phyloP scores from a whole-genome alignment of 2,113 vertebrate genomes.

The Donacobius atricapilla region DNA sequence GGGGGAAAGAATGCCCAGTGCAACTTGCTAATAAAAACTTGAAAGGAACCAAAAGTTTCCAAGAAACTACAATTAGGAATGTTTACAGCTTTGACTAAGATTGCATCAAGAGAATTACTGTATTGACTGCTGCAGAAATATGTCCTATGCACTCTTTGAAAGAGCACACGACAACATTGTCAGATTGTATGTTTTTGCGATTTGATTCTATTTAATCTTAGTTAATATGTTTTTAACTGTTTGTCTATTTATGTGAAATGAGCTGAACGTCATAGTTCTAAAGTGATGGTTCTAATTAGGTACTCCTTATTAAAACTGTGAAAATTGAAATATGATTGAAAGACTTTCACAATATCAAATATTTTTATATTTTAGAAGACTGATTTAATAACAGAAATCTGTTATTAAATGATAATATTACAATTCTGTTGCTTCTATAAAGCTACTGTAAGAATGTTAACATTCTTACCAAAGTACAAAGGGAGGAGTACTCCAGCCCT shows the following conservation, averaged over 20 bases:
- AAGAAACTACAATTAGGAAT: slow-evolving; percentile 45
- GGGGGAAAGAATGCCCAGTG: background rate
- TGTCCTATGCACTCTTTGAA: slow-evolving; percentile 70
- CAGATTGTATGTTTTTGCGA: slow-evolving; percentile 59
- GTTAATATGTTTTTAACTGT: slow-evolving; percentile 54
- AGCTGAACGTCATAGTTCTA: slow-evolving; percentile 22
- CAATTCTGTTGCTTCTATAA: slow-evolving; percentile 35
- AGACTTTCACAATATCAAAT: slow-evolving; percentile 33
- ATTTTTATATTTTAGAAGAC: slow-evolving; percentile 69
- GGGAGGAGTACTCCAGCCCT: background rate
- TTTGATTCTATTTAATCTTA: slow-evolving; percentile 55
- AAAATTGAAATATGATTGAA: slow-evolving; percentile 53
- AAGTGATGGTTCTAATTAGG: slow-evolving; percentile 42
- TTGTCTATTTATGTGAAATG: slow-evolving; percentile 46
- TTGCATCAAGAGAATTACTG: slow-evolving; percentile 41
- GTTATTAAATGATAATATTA: background rate
- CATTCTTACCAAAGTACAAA: background rate
- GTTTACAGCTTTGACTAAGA: slow-evolving; percentile 62
- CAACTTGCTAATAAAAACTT: slow-evolving; percentile 65
- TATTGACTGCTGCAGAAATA: slow-evolving; percentile 66
- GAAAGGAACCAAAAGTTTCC: slow-evolving; percentile 61
- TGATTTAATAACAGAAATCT: slow-evolving; percentile 33
- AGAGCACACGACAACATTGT: slow-evolving; percentile 65
- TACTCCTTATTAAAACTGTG: slow-evolving; percentile 56
- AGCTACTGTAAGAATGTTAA: slow-evolving; percentile 25